phyloP scores from a whole-genome alignment of 1,140 invertebrate species.

The Conus betulinus region DNA sequence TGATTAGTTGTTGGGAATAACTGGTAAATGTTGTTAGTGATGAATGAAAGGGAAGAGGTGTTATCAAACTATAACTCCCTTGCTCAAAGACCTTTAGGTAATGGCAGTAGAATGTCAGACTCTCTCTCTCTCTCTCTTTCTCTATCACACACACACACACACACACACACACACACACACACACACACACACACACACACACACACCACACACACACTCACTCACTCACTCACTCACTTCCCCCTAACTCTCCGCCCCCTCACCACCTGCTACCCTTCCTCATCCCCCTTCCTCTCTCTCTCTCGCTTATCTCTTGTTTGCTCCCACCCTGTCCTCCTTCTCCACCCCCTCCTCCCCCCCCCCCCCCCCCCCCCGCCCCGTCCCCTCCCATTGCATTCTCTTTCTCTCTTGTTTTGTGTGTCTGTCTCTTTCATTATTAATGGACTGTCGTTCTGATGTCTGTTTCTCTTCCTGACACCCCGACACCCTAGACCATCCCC shows the following conservation, averaged over 20 bases:
- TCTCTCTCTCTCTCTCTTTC: constrained; percentile 26
- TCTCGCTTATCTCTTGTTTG: neutral
- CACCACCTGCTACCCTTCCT: neutral
- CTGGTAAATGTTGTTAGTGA: no score
- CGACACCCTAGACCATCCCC: no score
- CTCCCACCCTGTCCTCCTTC: neutral
- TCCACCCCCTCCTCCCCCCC: neutral
- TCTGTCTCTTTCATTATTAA: neutral
- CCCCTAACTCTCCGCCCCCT: neutral
- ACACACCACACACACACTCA: no score
- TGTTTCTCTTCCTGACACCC: neutral
- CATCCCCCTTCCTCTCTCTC: constrained; percentile 12
- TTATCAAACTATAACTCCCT: no score
- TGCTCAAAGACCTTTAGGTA: no score
- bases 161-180: neutral
- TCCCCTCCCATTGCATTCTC: neutral
- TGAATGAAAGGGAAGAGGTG: no score
- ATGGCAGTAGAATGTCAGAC: no score
- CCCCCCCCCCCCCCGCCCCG: no score
- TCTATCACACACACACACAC: neutral
- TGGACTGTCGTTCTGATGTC: neutral
- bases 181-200: constrained; percentile 1
- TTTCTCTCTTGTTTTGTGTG: neutral
- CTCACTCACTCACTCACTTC: constrained; percentile 12
- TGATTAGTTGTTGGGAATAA: no score